A percentile compares a stretch with the other conserved stretches of the same genome.
Conservation (phyloP, 2,797 vertebrate genomes). For the Phalanger gymnotis region DNA sequence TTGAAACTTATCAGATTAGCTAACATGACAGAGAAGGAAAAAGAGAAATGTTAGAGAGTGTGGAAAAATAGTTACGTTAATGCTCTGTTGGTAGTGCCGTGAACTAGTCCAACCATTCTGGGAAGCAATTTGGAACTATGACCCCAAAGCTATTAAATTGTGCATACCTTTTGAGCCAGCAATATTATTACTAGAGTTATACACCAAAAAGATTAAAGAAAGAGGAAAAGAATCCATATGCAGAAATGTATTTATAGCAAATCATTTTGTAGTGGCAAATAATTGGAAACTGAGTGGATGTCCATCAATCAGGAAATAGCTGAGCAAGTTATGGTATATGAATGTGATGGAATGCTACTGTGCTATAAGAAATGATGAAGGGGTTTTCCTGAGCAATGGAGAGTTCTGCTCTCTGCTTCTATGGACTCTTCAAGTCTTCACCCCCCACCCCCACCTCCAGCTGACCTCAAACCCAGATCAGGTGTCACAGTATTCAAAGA, state of each 20-base stretch:
- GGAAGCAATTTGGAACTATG: neutral
- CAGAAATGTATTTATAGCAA: neutral
- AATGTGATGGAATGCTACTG: neutral
- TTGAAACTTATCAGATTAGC: neutral
- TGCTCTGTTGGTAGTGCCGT: neutral
- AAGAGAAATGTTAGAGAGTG: neutral
- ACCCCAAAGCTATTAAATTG: neutral
- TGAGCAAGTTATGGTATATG: neutral
- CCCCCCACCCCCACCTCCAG: too few species aligned
- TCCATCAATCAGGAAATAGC: neutral
- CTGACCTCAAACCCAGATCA: too few species aligned
- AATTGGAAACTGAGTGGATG: neutral
- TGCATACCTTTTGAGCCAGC: neutral
- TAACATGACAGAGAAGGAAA: neutral
- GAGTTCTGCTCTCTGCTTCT: too few species aligned
- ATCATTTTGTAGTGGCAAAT: neutral
- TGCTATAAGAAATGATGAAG: neutral
- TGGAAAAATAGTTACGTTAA: neutral
- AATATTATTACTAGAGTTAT: neutral
- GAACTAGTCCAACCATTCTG: neutral
- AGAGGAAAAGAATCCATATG: neutral
- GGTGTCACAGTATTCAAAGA: too few species aligned
- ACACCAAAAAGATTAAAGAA: neutral
- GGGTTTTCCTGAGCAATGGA: too few species aligned
- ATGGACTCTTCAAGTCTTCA: too few species aligned